phyloP scores from a whole-genome alignment of 2,113 vertebrate genomes.

The Agapornis roseicollis region DNA sequence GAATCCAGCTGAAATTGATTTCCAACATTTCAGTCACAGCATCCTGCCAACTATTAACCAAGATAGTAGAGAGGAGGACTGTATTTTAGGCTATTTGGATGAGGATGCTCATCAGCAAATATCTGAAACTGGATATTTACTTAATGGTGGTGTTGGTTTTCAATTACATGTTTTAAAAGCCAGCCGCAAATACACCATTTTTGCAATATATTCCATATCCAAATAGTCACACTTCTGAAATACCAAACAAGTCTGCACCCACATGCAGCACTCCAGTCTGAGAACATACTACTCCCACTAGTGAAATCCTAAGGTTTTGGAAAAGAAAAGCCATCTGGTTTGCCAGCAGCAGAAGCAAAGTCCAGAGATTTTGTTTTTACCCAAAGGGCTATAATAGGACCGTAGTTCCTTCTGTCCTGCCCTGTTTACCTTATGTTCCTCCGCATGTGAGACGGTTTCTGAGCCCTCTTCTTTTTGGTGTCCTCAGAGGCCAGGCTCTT shows the following conservation, averaged over 20 bases:
- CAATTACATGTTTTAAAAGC: neutral
- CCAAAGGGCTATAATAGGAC: neutral
- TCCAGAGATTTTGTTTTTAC: neutral
- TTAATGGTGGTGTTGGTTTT: neutral
- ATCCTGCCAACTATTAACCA: neutral
- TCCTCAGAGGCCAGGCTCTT: slow-evolving; percentile 78
- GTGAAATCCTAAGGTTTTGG: slow-evolving; percentile 43
- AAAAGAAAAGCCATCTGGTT: slow-evolving; percentile 41
- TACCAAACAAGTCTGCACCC: slow-evolving; percentile 50
- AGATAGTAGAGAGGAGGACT: neutral
- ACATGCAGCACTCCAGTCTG: slow-evolving; percentile 39
- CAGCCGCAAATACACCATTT: neutral
- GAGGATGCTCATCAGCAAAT: neutral
- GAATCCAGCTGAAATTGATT: neutral
- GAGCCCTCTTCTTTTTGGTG: slow-evolving; percentile 87
- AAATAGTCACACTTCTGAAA: slow-evolving; percentile 31
- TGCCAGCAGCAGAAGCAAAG: neutral
- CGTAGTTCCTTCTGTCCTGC: neutral
- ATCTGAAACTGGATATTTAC: neutral
- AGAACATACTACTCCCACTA: slow-evolving; percentile 50
- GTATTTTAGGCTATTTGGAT: neutral
- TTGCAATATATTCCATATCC: slow-evolving; percentile 22
- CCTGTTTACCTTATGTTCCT: slow-evolving; percentile 91
- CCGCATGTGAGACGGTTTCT: slow-evolving; percentile 91
- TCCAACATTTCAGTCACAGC: neutral